Base-by-base conservation (phyloP, 2,797 vertebrate genomes). In the Astyanax mexicanus region DNA sequence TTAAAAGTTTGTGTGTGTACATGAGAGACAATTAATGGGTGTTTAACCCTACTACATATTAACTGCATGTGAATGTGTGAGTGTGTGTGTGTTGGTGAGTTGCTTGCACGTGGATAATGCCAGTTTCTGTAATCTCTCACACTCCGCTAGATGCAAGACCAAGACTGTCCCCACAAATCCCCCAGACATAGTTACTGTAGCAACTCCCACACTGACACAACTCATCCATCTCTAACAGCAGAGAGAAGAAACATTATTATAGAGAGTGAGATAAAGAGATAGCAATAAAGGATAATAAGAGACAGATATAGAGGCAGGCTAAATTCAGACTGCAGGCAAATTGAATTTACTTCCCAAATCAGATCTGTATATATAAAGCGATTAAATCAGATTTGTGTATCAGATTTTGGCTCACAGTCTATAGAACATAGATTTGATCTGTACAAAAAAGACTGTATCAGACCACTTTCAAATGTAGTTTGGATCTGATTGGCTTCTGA, bases 151-250 rank as follows among this genome's bases (percentile, higher is more conserved):
- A 55, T 55, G 49, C 52, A 75, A 49, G 13, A 64, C 65, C 13
- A 57, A 35, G 17, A 42, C 60, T 67, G 70, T 49, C 61, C 61
- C 69, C 47, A 61, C 61, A 76, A 66, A 67, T 60, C 61, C 70
- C 58, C 75, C 52, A 52, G 68, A n/a, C 54, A 78, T 42, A 75
- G 83, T 87, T 87, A 77, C 84, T 66, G n/a, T 84, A 80, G 86
- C 77, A 81, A 87, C 77, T n/a, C 29, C 71, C 2, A 38, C 32
- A 23, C 78, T 58, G 78, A 75, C 69, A 58, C 44, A 74, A 80
- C 47, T 69, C 62, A 25, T 79, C 55, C 69, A 42, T 79, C 57
- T 72, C 9, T 60, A 58, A 75, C 21, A 67, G 52, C 72, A 19
- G 38, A 47, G 57, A 32, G 8, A 77, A 58, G 64, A 2, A 32